phyloP scores from a whole-genome alignment of 2,113 vertebrate species.

The Pteruthius melanotis region DNA sequence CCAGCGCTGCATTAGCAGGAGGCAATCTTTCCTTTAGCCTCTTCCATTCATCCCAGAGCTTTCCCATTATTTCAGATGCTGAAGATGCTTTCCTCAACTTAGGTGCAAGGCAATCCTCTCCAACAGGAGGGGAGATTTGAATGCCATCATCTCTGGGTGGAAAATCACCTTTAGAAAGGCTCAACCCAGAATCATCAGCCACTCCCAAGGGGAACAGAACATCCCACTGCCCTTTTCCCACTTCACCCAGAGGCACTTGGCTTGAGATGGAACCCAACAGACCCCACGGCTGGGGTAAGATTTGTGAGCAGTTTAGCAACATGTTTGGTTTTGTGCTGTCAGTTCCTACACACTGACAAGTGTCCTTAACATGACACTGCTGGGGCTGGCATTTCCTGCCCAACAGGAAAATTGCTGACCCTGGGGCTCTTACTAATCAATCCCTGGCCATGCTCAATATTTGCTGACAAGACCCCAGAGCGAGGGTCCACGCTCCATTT shows the following conservation, averaged over 20 bases:
- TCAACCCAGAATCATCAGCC: background rate
- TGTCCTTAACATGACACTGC: background rate
- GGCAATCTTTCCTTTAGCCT: background rate
- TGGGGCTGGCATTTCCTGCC: background rate
- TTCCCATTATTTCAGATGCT: background rate
- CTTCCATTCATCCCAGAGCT: background rate
- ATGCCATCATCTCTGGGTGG: background rate
- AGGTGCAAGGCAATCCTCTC: background rate
- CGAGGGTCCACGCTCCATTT: rapidly evolving
- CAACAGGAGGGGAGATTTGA: background rate
- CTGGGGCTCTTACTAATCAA: background rate
- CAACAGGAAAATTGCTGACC: background rate
- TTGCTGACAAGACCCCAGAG: background rate
- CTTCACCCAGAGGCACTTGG: rapidly evolving
- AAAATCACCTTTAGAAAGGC: background rate
- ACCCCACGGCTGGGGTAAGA: background rate
- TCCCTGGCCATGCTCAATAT: background rate
- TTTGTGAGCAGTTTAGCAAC: background rate
- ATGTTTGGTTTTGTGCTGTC: background rate
- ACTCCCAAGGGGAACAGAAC: background rate
- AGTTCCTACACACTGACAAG: background rate
- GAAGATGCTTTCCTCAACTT: background rate
- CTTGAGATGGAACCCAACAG: background rate
- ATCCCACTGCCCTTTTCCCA: background rate
- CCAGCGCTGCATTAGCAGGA: background rate